A percentile compares a stretch with the other conserved stretches of the same genome.
phyloP scores from a whole-genome alignment of 2,797 vertebrate species.

The Anas capensis region DNA sequence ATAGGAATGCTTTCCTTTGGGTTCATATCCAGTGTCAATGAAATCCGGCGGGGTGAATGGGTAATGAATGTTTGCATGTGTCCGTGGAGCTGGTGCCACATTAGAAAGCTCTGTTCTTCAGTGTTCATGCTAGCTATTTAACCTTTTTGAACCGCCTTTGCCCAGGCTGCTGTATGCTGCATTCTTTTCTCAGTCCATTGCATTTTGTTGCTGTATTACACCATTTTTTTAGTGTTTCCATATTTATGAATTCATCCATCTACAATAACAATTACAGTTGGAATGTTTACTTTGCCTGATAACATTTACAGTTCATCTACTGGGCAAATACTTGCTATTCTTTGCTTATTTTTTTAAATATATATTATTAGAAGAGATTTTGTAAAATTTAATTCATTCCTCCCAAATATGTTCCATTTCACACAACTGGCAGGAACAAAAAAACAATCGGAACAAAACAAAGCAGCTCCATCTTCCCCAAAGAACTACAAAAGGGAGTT shows the following conservation, averaged over 20 bases:
- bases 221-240: slow-evolving; percentile 69
- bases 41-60: neutral
- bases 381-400: slow-evolving; percentile 62
- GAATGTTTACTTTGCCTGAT: slow-evolving; percentile 77
- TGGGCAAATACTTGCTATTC: slow-evolving; percentile 74
- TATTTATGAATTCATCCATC: slow-evolving; percentile 73
- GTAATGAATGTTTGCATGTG: neutral
- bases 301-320: slow-evolving; percentile 74
- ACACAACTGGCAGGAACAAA: slow-evolving; percentile 18
- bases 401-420: slow-evolving; percentile 49
- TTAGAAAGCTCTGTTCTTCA: slow-evolving; percentile 4
- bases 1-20: neutral
- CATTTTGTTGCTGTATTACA: slow-evolving; percentile 58
- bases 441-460: neutral
- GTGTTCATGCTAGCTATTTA: slow-evolving; percentile 41
- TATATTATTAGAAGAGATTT: slow-evolving; percentile 61
- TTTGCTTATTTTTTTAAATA: slow-evolving; percentile 66
- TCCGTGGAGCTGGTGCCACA: neutral
- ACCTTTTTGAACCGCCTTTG: slow-evolving; percentile 50
- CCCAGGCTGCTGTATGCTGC: slow-evolving; percentile 43
- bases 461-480: neutral
- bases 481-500: neutral
- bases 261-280: slow-evolving; percentile 75
- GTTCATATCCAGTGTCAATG: neutral
- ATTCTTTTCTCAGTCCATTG: slow-evolving; percentile 65